phyloP scores from a whole-genome alignment of 2,797 vertebrate species.

The Corythornis leucogaster region DNA sequence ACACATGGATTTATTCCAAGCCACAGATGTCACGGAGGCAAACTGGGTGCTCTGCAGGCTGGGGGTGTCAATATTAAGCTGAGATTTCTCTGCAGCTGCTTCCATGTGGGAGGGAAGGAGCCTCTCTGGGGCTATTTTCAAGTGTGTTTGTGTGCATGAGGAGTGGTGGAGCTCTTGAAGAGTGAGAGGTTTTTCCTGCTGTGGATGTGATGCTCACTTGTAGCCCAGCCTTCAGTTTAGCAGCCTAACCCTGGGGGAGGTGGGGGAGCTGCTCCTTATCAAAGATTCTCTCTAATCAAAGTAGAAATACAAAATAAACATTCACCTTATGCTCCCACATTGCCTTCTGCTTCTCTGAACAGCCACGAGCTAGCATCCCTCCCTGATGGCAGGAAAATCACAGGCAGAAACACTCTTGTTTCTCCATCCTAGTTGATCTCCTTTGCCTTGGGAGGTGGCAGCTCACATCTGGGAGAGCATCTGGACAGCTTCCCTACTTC shows the following conservation, averaged over 20 bases:
- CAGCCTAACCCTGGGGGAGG: background rate
- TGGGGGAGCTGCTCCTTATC: background rate
- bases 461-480: background rate
- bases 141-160: background rate
- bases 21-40: background rate
- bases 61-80: slow-evolving; percentile 24
- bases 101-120: slow-evolving; percentile 14
- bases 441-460: background rate
- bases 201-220: slow-evolving; percentile 40
- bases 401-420: background rate
- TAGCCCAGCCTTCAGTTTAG: background rate
- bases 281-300: background rate
- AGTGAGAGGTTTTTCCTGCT: background rate
- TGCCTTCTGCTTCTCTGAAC: background rate
- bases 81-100: slow-evolving; percentile 45
- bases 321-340: background rate
- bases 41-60: background rate
- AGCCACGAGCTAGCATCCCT: background rate
- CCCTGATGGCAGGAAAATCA: background rate
- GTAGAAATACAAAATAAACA: background rate
- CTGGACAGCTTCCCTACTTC: background rate
- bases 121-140: slow-evolving; percentile 15
- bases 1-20: background rate
- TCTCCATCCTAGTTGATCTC: background rate
- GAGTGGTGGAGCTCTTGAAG: background rate